Conservation (phyloP, 2,113 vertebrate species). For the Procavia capensis region DNA sequence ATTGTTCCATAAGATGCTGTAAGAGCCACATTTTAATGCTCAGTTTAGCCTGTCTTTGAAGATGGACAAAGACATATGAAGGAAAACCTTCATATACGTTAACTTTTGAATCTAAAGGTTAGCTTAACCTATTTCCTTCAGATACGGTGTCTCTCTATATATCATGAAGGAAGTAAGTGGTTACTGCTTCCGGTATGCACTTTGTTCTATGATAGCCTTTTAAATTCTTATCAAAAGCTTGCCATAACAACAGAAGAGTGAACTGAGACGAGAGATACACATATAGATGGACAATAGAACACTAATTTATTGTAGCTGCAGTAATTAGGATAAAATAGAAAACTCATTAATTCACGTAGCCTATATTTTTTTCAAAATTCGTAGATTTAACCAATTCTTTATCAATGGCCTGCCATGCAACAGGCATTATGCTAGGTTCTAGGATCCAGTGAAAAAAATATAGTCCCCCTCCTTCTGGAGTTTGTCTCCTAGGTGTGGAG, state of each 20-base stretch:
- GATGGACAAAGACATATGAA: not conserved
- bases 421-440: not conserved
- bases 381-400: not conserved
- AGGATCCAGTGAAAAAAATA: not conserved
- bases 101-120: not conserved
- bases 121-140: not conserved
- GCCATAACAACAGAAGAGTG: not conserved
- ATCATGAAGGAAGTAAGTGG: not conserved
- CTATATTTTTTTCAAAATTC: slow-evolving; percentile 15
- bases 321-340: slow-evolving; percentile 33
- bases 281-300: not conserved
- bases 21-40: not conserved
- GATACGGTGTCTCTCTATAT: not conserved
- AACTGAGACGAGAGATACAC: slow-evolving; percentile 16
- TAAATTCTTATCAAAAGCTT: not conserved
- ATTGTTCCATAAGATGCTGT: not conserved
- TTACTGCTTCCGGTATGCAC: not conserved
- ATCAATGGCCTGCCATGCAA: not conserved
- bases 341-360: not conserved
- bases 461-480: not conserved
- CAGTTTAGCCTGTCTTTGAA: not conserved
- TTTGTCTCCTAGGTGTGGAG: not conserved
- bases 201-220: not conserved
- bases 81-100: not conserved
- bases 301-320: not conserved